Evolutionary conservation across 1,140 invertebrate genomes (phyloP).

Genomic region (Venturia canescens): DNA sequence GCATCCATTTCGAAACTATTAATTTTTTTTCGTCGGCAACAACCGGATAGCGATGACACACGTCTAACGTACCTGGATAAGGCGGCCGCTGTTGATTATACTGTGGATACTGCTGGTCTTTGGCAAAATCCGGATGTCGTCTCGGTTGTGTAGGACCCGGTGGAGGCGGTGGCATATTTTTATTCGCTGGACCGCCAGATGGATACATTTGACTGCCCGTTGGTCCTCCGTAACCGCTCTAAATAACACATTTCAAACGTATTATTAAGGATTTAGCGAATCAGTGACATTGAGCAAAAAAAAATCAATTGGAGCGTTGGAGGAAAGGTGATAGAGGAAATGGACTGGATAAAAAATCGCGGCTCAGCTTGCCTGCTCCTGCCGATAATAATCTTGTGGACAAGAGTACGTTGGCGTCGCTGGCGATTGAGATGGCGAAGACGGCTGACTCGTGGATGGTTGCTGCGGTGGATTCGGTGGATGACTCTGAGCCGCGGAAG

Average conservation of each 20-base stretch:
- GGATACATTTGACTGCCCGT: slow-evolving; percentile 71
- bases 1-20: too few relatives aligned
- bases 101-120: slow-evolving; percentile 84
- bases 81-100: slow-evolving; percentile 80
- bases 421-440: slow-evolving; percentile 69
- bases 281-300: too few relatives aligned
- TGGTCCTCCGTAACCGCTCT: slow-evolving; percentile 70
- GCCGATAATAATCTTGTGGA: slow-evolving; percentile 75
- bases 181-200: slow-evolving; percentile 72
- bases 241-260: slow-evolving; percentile 37
- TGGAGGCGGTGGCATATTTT: slow-evolving; percentile 82
- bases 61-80: slow-evolving; percentile 68
- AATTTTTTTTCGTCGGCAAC: too few relatives aligned
- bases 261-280: slow-evolving; percentile 1
- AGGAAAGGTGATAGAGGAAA: too few relatives aligned
- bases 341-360: background rate
- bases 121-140: slow-evolving; percentile 90
- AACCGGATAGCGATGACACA: too few relatives aligned
- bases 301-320: too few relatives aligned
- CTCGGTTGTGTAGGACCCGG: slow-evolving; percentile 84
- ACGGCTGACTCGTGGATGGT: slow-evolving; percentile 66
- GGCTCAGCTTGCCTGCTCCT: slow-evolving; percentile 68
- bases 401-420: slow-evolving; percentile 71
- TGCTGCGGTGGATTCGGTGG: slow-evolving; percentile 69
- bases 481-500: slow-evolving; percentile 70